Base-by-base conservation (phyloP, 1,140 invertebrate genomes). In the Acarapis woodi region DNA sequence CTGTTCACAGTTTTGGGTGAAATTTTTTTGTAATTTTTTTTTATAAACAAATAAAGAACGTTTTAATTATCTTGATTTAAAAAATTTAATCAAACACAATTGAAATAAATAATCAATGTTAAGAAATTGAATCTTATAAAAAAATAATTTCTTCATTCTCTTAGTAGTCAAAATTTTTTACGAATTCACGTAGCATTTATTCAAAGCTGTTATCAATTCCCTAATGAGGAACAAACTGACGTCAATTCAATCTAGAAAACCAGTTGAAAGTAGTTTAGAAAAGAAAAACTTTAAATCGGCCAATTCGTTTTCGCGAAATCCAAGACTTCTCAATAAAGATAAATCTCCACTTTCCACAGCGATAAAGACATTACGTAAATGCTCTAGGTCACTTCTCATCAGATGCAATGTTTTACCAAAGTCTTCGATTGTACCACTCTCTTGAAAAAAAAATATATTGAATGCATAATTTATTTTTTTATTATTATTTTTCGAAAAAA, bases 251-350 rank as follows among this genome's bases (percentile, higher is more conserved):
- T 87, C 80, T 49, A 90, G 69, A 61, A 93, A 90, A 42, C 83
- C 83, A 41, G 83, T 93, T 56, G 85, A 83, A 30, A 87, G 77
- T 43, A 93, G 66, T 59, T 88, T 87, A 59, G 90, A 82, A 41
- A 88, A 64, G 63, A 93, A 90, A 62, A 90, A 90, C 53, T 87
- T 85, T 19, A 90, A 80, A 52, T 90, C 83, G n/a, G 80, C 79
- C 21, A 88, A 62, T 53, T 93, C 83, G 0, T 79, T 82, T 55
- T 87, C 80, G 56, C 85, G 83, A 53, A 88, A 85, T 31, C 82
- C 82, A 20, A 87, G 62, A 8, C 77, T 79, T 54, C 85, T 85
- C 26, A 93, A 62, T 70, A 83, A 80, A 38, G 78, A 77, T 14
- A 85, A 62, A 53, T 87, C 79, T 3, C 82, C 83, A 49, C 83